Base-by-base conservation (phyloP, 92 coral and sea anemone species). In the Zoanthus solanderi region DNA sequence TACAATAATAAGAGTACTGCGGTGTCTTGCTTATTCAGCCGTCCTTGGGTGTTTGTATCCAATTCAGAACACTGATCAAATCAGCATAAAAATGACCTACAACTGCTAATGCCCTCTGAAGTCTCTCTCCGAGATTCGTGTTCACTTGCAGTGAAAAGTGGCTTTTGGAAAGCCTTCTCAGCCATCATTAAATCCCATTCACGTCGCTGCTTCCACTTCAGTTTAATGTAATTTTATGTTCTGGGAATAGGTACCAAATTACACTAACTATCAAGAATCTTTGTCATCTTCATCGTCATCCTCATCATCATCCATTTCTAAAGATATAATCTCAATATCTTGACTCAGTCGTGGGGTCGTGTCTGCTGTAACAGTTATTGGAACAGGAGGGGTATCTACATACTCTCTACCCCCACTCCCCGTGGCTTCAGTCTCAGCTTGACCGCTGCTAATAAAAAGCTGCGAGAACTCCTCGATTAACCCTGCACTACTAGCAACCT, bases 231-330 rank as follows among this genome's bases (percentile, higher is more conserved):
- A 30, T 10, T 13, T 10, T 13, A 31, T 69, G 46, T 69, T 69
- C 7, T 13, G 17, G 31, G 31, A 69, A 69, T 69, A 13, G 1
- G 46, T 16, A 69, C 14, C 75, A 69, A 69, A 65, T 63, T 63
- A 12, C 82, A 77, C 52, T 30, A 4, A 54, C 11, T 44, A 54
- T 8, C 93, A 95, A 92, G 98, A 95, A 84, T 95, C 98, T 77
- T 95, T 95, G 56, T 92, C 98, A 81, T 92, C 98, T 65, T 95
- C 98, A 71, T 95, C 93, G 37, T 92, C 98, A 81, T 69, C 75
- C 30, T 94, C 92, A 44, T 61, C 76, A 12, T 89, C 98, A 69
- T 95, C 94, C 90, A 95, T 91, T 83, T 95, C 98, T 73, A 95
- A 77, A 56, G 94, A 86, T 89, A 95, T 95, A 8, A 93, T 88